These are phyloP conservation scores for Xiphophorus maculatus DNA, from an alignment of 2,113 vertebrate species.

Conservation along the genomic window DNA sequence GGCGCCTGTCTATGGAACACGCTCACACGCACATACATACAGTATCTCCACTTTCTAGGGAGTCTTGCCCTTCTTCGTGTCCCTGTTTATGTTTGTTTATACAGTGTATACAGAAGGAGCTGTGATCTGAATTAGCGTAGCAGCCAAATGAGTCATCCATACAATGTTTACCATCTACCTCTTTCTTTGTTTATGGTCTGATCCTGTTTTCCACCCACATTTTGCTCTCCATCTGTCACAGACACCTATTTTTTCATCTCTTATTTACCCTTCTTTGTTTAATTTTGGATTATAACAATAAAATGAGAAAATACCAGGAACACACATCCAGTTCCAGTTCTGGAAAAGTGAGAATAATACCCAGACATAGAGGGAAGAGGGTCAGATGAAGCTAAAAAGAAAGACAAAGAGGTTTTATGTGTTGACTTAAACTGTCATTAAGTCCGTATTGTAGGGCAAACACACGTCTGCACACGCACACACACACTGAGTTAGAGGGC, in stretches of 20 bases:
- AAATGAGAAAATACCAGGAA: conserved; percentile 4
- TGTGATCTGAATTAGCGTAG: conserved; percentile 61
- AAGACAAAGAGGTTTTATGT: conserved; percentile 44
- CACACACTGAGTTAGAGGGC: conserved; percentile 56
- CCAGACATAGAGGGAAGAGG: not conserved
- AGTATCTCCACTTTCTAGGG: conserved; percentile 36
- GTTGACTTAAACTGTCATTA: conserved; percentile 70
- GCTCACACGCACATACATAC: conserved; percentile 7
- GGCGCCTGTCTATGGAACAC: conserved; percentile 31
- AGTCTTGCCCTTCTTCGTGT: conserved; percentile 52
- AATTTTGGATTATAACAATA: conserved; percentile 24
- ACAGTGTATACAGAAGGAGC: conserved; percentile 54
- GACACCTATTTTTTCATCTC: conserved; percentile 10
- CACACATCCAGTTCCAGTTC: not conserved
- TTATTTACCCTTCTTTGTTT: conserved; percentile 20
- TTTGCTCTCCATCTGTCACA: conserved; percentile 37
- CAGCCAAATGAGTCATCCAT: conserved; percentile 57
- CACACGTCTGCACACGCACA: conserved; percentile 33
- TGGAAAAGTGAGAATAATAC: conserved; percentile 8
- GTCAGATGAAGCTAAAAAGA: conserved; percentile 3
- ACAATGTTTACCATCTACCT: conserved; percentile 40
- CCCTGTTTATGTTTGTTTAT: conserved; percentile 60
- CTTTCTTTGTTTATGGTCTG: conserved; percentile 65
- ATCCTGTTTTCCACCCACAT: conserved; percentile 43
- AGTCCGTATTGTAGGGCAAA: conserved; percentile 34